Conservation (phyloP, 2,888 invertebrate genomes). For the Leptothorax acervorum region DNA sequence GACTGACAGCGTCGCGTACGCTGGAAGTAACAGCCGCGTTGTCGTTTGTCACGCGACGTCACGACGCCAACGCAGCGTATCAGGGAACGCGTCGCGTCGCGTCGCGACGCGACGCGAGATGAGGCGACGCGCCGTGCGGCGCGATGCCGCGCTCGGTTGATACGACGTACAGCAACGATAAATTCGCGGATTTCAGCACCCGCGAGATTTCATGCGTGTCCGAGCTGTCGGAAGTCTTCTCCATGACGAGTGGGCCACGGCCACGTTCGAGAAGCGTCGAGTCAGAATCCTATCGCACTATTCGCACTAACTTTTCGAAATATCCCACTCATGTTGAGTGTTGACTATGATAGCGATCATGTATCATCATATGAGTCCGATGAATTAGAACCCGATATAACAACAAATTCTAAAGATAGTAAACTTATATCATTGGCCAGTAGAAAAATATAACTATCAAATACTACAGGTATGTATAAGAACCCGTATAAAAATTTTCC, state of each 20-base stretch:
- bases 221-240: conserved; percentile 45
- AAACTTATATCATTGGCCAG: not conserved
- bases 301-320: not conserved
- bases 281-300: not conserved
- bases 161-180: conserved; percentile 50
- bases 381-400: not conserved
- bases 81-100: conserved; percentile 40
- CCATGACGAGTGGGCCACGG: conserved; percentile 42
- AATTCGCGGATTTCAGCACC: conserved; percentile 61
- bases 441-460: not conserved
- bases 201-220: conserved; percentile 58
- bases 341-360: not conserved
- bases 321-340: not conserved
- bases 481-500: not conserved
- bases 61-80: conserved; percentile 62
- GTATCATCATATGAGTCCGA: not conserved
- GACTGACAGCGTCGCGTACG: conserved; percentile 58
- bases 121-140: conserved; percentile 21
- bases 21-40: conserved; percentile 61
- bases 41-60: conserved; percentile 78
- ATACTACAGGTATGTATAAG: not conserved
- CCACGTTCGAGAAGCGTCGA: conserved; percentile 26
- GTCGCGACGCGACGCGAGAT: not conserved
- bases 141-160: conserved; percentile 49
- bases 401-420: not conserved